Evolutionary conservation across 2,888 invertebrate genomes (phyloP), one percentile per base, ranked within the genome.

Genomic region (Drosophila cracens): DNA sequence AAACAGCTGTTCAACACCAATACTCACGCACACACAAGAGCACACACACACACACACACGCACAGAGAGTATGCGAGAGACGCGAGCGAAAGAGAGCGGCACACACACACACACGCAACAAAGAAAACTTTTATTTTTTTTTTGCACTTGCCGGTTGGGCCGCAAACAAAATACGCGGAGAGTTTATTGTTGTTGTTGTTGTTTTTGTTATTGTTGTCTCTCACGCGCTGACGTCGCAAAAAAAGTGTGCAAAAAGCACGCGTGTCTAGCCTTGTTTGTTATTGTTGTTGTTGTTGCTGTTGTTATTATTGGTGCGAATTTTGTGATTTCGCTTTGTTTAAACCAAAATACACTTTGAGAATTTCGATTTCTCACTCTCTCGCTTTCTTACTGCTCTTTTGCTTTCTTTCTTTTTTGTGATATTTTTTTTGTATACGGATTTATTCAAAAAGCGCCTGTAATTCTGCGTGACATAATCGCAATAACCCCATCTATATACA

Each of bases 1-100:
- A 34, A 83, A 83, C 88, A 84, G 84, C 88, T 88, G 89, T 84
- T 86, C 70, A 69, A 72, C 83, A 88, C 83, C 62, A 78, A 76
- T 78, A 68, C 83, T 56, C 71, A 60, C 62, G 72, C 73, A 57
- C 72, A 66, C 64, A 46, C 63, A 64, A 66, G 56, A 57, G 64
- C 58, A 48, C 60, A 71, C 66, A 65, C 64, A 74, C 52, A 74
- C 52, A 70, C 52, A 70, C 52, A 53, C 48, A 43, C 31, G 21
- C 18, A 40, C 62, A 27, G 29, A 64, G 38, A 62, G 65, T 56
- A 48, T 29, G 27, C 31, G 53, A 70, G 48, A 48, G 53, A 29
- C 56, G 40, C n/a, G 31, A 46, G 60, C 46, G 71, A n/a, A 61
- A 64, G 68, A 64, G 76, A 58, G 61, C 34, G 40, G 5, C 49